Base-by-base conservation (phyloP, 1,140 invertebrate species). In the Chymomyza costata region DNA sequence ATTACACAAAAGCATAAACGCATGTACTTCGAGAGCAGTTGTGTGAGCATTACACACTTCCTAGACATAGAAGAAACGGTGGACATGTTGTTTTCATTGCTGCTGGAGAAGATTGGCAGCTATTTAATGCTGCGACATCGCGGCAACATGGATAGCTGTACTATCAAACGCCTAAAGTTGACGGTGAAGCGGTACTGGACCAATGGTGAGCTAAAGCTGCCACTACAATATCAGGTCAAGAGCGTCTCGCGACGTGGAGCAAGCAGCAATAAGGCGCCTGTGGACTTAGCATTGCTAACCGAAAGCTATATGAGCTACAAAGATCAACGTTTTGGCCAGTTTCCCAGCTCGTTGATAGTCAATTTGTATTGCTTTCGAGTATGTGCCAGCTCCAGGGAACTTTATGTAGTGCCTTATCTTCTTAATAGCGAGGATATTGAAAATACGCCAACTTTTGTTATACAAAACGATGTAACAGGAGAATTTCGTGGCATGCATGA, bases 11-110 rank as follows among this genome's bases (percentile, higher is more conserved):
- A 69, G 5, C 38, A 46, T 8, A 8, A 25, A 8, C 21, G 8
- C 8, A 54, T 74, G 46, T 76, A 55, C 38, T 74, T 31, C 19
- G 70, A 74, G 13, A 74, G 55, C 21, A 61, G 38, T 8, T 31
- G 49, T 0, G 16, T 74, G 1, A 18, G 1, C 11, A 65, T 74
- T 3, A 39, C 39, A 14, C 46, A 74, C 18, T 51, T 69, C 30
- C 34, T 74, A 32, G 70, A 74, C 25, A 69, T 74, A 21, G 65
- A 39, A 1, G 60, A 61, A 3, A 53, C 70, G 0, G 70, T 74
- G 14, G 70, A 74, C 8, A 62, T 74, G 61, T 31, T 69, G n/a
- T 76, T 76, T 11, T 69, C 61, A 10, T 45, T 65, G 18, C 17
- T 74, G 16, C 19, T 74, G 17, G 70, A 74, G 28, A 69, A 76